A percentile compares a stretch with the other conserved stretches of the same genome.
Conservation (phyloP, 2,797 vertebrate genomes). For the Bradypus variegatus region DNA sequence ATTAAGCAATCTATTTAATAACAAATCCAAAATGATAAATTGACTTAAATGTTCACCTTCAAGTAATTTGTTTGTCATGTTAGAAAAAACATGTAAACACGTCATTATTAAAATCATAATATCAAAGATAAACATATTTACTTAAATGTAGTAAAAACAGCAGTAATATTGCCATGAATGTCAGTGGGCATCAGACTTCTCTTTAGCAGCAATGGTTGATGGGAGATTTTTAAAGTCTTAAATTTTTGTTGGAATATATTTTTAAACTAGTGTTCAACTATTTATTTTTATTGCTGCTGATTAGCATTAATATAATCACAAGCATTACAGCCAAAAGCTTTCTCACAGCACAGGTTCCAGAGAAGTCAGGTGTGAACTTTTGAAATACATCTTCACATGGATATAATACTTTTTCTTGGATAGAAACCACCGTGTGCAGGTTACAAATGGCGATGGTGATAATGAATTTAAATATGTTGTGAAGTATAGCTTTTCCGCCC, state of each 20-base stretch:
- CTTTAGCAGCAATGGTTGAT: neutral
- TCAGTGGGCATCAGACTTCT: neutral
- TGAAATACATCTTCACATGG: neutral
- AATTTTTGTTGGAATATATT: neutral
- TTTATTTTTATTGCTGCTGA: neutral
- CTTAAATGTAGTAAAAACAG: neutral
- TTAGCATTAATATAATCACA: neutral
- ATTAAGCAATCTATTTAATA: neutral
- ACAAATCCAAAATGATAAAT: neutral
- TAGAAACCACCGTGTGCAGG: neutral
- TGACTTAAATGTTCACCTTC: neutral
- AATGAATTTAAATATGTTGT: neutral
- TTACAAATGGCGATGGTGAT: neutral
- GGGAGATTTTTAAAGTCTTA: neutral
- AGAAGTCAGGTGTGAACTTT: neutral
- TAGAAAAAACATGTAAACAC: neutral
- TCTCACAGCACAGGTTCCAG: neutral
- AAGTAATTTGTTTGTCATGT: neutral
- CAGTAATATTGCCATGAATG: neutral
- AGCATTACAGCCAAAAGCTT: neutral
- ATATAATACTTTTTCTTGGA: neutral
- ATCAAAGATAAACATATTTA: neutral
- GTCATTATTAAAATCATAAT: neutral
- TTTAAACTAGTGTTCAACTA: neutral
- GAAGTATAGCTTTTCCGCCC: neutral